Evolutionary conservation across 2,888 invertebrate species (phyloP).

Genomic region (Lucinisca nassula): DNA sequence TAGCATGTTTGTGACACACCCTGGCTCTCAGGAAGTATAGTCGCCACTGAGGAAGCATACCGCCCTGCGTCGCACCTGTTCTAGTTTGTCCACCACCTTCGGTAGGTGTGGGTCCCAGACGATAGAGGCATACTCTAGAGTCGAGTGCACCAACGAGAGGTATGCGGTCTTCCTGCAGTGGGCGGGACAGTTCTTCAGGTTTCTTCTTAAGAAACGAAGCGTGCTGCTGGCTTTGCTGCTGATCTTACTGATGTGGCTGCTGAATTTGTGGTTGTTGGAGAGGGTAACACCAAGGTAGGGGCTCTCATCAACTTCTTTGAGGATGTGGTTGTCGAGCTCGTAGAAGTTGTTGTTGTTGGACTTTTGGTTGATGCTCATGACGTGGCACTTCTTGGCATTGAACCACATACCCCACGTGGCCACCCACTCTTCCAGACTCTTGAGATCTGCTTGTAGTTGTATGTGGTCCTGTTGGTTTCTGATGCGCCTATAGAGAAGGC

Average conservation of each 20-base stretch:
- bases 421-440: slow-evolving; percentile 43
- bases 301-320: slow-evolving; percentile 34
- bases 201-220: slow-evolving; percentile 9
- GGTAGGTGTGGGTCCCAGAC: not conserved
- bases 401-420: slow-evolving; percentile 51
- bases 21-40: not conserved
- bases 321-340: slow-evolving; percentile 13
- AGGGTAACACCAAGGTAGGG: slow-evolving; percentile 35
- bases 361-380: slow-evolving; percentile 40
- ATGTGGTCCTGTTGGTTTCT: not conserved
- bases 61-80: not conserved
- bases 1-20: not conserved
- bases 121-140: not conserved
- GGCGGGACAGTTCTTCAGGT: slow-evolving; percentile 16
- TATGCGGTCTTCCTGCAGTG: slow-evolving; percentile 15
- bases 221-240: slow-evolving; percentile 1
- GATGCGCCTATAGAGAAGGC: slow-evolving; percentile 25
- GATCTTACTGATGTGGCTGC: slow-evolving; percentile 9
- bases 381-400: slow-evolving; percentile 54
- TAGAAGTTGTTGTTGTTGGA: slow-evolving; percentile 37
- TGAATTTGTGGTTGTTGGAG: slow-evolving; percentile 30
- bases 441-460: slow-evolving; percentile 28
- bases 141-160: not conserved
- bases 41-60: not conserved
- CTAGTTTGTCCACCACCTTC: not conserved